Evolutionary conservation across 2,797 vertebrate species (phyloP), one percentile per base, ranked within the genome.

Genomic region (Sebastiscus tertius): DNA sequence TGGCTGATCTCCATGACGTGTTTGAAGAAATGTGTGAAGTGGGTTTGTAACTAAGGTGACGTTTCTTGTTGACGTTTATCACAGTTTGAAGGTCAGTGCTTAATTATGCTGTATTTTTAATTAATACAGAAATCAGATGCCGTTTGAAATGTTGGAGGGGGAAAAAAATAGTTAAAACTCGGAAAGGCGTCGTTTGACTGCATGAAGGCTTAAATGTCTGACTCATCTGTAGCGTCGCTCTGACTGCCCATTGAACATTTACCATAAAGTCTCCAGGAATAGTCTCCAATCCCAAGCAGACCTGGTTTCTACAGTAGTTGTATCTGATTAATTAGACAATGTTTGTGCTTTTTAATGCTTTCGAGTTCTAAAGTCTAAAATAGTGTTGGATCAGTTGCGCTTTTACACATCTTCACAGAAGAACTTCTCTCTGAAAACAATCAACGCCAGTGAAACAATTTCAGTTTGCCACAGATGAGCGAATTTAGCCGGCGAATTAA

Each of bases 371-470:
- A 34, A 33, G 9, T 24, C 1, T 20, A 6, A 49, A 36, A 54
- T 7, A 24, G 7, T 39, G 49, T 71, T 52, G 1, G 8, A 60
- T 34, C 6, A 1, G 20, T 49, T 6, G 6, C 62, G 34, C 12
- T 71, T 56, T 62, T 4, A 24, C 20, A 22, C 20, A 64, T 72
- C 63, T 81, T 85, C 80, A 81, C 77, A 78, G 71, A 80, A 80
- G 70, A 85, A 67, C 39, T 59, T 71, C 8, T 72, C 39, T 68
- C 67, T 65, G 54, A 59, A 59, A 49, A 49, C 24, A 8, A 49
- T 54, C 6, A 1, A 59, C 18, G 3, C 2, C 39, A 6, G 22
- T 54, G 20, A 54, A 60, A 39, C 22, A 2, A 31, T 27, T 61
- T n/a, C 26, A 24, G 22, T 59, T 11, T 31, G 18, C 34, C 4